Percentiles rank a stretch among this genome's conserved stretches.
Conservation (phyloP, 2,113 vertebrate genomes). For the Mustelus asterias region DNA sequence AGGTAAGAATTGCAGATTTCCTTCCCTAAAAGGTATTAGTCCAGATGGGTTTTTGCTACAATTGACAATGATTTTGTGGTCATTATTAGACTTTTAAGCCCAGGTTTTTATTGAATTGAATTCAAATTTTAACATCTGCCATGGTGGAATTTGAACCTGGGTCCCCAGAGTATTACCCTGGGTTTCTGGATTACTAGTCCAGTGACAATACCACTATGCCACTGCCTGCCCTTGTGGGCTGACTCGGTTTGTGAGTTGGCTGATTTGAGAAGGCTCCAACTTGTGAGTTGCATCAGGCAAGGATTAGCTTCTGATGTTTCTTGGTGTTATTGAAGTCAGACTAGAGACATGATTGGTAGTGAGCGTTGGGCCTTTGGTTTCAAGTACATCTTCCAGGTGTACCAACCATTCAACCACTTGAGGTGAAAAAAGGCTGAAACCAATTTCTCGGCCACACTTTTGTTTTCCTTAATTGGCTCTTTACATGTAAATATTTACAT, state of each 20-base stretch:
- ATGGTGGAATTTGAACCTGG: no score
- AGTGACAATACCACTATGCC: no score
- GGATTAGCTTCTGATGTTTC: background rate
- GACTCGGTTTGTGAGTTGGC: background rate
- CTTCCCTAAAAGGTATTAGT: no score
- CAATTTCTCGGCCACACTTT: background rate
- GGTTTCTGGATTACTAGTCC: no score
- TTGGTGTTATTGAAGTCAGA: background rate
- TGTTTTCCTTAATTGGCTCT: background rate
- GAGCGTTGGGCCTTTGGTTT: background rate
- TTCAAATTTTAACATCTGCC: no score
- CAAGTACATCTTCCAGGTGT: background rate
- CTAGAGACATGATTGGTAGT: background rate
- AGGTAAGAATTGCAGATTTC: no score
- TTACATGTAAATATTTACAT: background rate
- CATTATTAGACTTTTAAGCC: no score
- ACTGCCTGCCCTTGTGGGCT: background rate
- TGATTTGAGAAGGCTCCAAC: background rate
- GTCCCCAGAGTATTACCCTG: no score
- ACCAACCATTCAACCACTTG: background rate
- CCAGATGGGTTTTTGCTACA: no score
- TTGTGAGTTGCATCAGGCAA: background rate
- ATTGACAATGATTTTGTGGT: no score
- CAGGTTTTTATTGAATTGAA: no score
- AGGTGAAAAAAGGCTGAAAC: background rate